These are phyloP conservation scores for Tolmerus cingulatus DNA, from an alignment of 2,888 invertebrate genomes.

Conservation along the genomic window DNA sequence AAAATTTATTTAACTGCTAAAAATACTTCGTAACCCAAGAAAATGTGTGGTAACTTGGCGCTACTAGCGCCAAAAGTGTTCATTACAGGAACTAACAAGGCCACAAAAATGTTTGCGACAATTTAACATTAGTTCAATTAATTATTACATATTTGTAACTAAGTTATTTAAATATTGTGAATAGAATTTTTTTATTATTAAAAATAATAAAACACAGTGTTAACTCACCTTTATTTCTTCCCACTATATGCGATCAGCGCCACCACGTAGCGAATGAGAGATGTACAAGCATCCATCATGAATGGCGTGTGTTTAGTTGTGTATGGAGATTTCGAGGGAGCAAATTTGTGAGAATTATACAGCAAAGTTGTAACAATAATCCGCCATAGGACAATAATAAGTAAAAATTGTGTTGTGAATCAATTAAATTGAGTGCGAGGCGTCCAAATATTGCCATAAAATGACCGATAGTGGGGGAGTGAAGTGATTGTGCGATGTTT, in stretches of 20 bases:
- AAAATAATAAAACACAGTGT: no score
- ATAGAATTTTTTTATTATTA: background rate
- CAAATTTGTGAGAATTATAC: slow-evolving; percentile 7
- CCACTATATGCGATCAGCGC: background rate
- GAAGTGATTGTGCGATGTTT: slow-evolving; percentile 42
- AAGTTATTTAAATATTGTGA: background rate
- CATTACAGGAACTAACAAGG: background rate
- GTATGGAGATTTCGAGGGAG: slow-evolving; percentile 39
- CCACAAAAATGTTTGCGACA: background rate
- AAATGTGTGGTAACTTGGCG: background rate
- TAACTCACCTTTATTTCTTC: background rate
- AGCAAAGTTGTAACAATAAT: slow-evolving; percentile 17
- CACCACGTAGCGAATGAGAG: background rate
- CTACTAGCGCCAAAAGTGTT: background rate
- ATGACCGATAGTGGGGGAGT: slow-evolving; percentile 12
- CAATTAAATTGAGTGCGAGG: background rate
- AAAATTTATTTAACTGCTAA: background rate
- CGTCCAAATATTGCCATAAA: background rate
- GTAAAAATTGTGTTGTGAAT: slow-evolving; percentile 18
- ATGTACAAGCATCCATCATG: slow-evolving; percentile 31
- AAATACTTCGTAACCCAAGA: background rate
- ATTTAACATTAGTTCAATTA: background rate
- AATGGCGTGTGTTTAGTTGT: slow-evolving; percentile 44
- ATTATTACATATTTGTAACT: background rate
- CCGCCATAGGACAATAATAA: background rate